Evolutionary conservation across 2,113 vertebrate genomes (phyloP).

Genomic region (Carassius auratus): DNA sequence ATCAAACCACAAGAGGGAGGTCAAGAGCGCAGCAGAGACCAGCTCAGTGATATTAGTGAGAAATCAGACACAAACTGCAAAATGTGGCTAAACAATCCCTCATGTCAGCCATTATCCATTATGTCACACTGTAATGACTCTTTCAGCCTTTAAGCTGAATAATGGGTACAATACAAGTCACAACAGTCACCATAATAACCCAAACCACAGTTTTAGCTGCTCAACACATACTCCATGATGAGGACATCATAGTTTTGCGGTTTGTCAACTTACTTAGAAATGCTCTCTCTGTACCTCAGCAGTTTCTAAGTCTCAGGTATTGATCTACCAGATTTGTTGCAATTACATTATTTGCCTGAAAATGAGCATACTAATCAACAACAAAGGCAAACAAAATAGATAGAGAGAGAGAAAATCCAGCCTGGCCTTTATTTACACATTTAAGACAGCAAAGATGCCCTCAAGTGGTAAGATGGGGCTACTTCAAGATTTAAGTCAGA

Average conservation of each 20-base stretch:
- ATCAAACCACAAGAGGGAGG: constrained; percentile 73
- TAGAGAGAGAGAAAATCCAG: not conserved
- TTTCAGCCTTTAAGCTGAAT: constrained; percentile 1
- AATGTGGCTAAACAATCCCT: constrained; percentile 21
- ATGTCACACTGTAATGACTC: not conserved
- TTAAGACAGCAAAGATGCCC: constrained; percentile 61
- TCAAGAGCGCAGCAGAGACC: constrained; percentile 66
- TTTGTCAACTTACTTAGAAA: not conserved
- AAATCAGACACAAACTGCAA: constrained; percentile 21
- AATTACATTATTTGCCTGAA: not conserved
- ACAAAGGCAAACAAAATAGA: not conserved
- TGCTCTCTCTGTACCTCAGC: not conserved
- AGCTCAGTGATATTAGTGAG: constrained; percentile 49
- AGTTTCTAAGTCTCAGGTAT: not conserved
- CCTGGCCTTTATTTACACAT: constrained; percentile 17
- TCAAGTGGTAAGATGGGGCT: constrained; percentile 62
- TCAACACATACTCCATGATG: no score
- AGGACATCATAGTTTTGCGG: not conserved
- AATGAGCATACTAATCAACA: not conserved
- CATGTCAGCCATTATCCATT: not conserved
- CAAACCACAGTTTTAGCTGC: not conserved
- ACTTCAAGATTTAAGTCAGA: constrained; percentile 46
- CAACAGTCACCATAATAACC: not conserved
- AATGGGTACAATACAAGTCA: not conserved
- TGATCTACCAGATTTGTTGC: not conserved